Conservation (phyloP, 2,113 vertebrate genomes). For the Sphyrna mokarran region DNA sequence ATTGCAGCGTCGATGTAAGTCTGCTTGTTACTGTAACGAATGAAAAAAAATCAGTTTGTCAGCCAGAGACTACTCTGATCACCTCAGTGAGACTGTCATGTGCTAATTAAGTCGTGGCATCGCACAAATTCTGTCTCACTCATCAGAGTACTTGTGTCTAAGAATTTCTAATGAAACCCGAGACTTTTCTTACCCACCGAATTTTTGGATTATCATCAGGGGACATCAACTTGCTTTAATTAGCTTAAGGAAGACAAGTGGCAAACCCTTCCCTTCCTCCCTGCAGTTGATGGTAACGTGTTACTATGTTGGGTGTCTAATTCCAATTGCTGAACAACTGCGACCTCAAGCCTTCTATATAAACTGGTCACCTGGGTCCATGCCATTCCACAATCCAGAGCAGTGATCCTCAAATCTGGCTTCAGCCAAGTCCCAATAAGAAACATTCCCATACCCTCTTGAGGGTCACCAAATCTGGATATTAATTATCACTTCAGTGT, state of each 20-base stretch:
- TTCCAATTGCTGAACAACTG: background rate
- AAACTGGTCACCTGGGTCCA: background rate
- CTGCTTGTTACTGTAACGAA: too few species aligned
- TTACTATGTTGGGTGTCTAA: background rate
- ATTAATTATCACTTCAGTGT: background rate
- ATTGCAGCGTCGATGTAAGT: too few species aligned
- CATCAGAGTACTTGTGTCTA: background rate
- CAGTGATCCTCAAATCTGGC: background rate
- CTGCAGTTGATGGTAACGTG: background rate
- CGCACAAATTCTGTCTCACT: background rate
- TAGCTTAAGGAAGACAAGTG: constrained; percentile 12
- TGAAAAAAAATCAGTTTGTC: background rate
- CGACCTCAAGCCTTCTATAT: background rate
- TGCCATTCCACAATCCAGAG: background rate
- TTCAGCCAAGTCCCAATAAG: background rate
- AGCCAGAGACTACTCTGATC: background rate
- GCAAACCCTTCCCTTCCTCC: background rate
- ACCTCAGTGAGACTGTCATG: background rate
- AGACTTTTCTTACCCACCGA: background rate
- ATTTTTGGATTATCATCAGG: constrained; percentile 20
- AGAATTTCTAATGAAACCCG: background rate
- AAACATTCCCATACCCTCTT: background rate
- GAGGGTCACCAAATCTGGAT: background rate
- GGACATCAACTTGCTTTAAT: background rate
- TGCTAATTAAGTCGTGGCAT: background rate